phyloP scores from a whole-genome alignment of 2,113 vertebrate genomes.

The Trachemys scripta region DNA sequence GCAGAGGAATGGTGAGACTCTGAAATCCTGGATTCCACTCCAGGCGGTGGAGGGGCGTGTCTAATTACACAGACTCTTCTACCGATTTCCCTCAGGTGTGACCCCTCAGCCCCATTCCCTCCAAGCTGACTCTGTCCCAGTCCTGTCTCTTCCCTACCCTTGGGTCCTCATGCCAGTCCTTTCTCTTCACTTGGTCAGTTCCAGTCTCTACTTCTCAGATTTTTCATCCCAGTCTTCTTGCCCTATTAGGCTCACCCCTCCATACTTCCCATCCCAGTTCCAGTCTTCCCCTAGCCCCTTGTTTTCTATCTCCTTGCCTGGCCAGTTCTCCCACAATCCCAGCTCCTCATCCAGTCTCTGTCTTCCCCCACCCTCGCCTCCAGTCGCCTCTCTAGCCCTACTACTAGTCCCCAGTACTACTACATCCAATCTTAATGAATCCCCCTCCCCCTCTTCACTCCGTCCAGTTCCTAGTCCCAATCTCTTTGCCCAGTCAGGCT shows the following conservation, averaged over 20 bases:
- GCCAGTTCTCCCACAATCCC: neutral
- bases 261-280: neutral
- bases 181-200: neutral
- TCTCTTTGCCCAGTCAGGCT: neutral
- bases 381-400: neutral
- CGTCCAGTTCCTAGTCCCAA: neutral
- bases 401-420: neutral
- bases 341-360: neutral
- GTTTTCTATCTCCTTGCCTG: neutral
- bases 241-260: neutral
- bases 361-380: neutral
- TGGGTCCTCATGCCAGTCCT: neutral
- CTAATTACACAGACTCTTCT: neutral
- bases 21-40: neutral
- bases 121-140: neutral
- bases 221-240: neutral
- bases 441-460: neutral
- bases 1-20: neutral
- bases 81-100: neutral
- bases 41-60: neutral
- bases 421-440: neutral
- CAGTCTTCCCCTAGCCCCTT: neutral
- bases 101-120: neutral
- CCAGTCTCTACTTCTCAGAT: neutral
- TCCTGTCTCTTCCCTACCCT: neutral